Base-by-base conservation (phyloP, 2,113 vertebrate genomes). In the Bos indicus region DNA sequence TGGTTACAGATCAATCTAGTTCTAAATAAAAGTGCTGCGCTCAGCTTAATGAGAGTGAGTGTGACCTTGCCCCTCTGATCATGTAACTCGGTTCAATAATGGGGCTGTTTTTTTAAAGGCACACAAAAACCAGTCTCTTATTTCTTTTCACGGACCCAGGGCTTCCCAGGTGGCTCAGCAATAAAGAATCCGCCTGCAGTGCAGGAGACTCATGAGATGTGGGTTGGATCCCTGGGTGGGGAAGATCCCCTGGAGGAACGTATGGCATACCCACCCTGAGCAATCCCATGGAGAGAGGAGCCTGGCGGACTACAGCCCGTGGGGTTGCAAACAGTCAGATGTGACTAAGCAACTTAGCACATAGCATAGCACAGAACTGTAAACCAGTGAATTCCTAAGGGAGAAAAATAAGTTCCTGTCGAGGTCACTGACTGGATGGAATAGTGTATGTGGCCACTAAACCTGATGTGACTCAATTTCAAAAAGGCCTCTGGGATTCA, bases 1-100 rank as follows among this genome's bases (percentile, higher is more conserved):
- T 0, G 25, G n/a, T 5, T 21, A 15, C 23, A n/a, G 3, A 14
- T 56, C 0, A 0, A 16, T 67, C 26, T 3, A 3, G 0, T 16
- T 64, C 67, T 77, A 86, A 81, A 21, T 81, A 6, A 23, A 71
- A 30, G 6, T 30, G 36, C 40, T 12, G 16, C 6, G 21, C 56
- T 67, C 17, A 0, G 54, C 33, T 64, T 56, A 16, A 33, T 5
- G 4, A 13, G 26, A 23, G 9, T 36, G 17, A 7, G 5, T 14
- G 7, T 67, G 56, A 52, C 51, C 46, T 46, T 88, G 67, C 33
- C 25, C n/a, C 3, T 1, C 10, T 14, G 6, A 14, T 46, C 16
- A 0, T 30, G 7, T 12, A 19, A 28, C 62, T 57, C 1, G 7
- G 16, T 83, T 36, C 67, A 71, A 0, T 71, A 71, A 71, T 23